phyloP scores from a whole-genome alignment of 2,113 vertebrate species.

The Otocyon megalotis region DNA sequence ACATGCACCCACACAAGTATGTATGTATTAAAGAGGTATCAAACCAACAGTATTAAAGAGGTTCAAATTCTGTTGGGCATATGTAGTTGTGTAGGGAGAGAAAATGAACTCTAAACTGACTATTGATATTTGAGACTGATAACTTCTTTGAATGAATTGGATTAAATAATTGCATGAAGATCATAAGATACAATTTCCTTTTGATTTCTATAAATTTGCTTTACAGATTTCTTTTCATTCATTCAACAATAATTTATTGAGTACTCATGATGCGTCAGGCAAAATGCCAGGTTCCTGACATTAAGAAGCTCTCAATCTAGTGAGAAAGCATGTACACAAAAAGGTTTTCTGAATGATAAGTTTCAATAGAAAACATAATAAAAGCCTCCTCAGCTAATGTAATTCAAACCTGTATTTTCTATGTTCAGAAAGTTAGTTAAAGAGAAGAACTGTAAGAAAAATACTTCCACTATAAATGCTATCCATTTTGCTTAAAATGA shows the following conservation, averaged over 20 bases:
- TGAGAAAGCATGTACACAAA: slow-evolving; percentile 65
- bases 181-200: slow-evolving; percentile 68
- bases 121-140: slow-evolving; percentile 55
- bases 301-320: slow-evolving; percentile 65
- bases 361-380: slow-evolving; percentile 70
- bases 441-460: slow-evolving; percentile 6
- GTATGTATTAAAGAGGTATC: too few species aligned
- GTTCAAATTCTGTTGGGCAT: slow-evolving; percentile 26
- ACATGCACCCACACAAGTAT: not conserved
- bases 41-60: not conserved
- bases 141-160: slow-evolving; percentile 66
- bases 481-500: slow-evolving; percentile 27
- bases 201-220: slow-evolving; percentile 77
- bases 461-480: not conserved
- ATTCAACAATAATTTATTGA: slow-evolving; percentile 76
- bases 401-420: slow-evolving; percentile 59
- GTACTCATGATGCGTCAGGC: slow-evolving; percentile 69
- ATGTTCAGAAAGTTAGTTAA: slow-evolving; percentile 50
- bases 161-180: slow-evolving; percentile 74
- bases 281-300: slow-evolving; percentile 75
- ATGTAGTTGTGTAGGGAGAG: not conserved
- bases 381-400: not conserved
- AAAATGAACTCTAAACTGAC: slow-evolving; percentile 54
- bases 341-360: slow-evolving; percentile 62
- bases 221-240: slow-evolving; percentile 69